Base-by-base conservation (phyloP, 37 sponge, comb jelly and placozoan genomes). In the Diacarnus erythraeanus region DNA sequence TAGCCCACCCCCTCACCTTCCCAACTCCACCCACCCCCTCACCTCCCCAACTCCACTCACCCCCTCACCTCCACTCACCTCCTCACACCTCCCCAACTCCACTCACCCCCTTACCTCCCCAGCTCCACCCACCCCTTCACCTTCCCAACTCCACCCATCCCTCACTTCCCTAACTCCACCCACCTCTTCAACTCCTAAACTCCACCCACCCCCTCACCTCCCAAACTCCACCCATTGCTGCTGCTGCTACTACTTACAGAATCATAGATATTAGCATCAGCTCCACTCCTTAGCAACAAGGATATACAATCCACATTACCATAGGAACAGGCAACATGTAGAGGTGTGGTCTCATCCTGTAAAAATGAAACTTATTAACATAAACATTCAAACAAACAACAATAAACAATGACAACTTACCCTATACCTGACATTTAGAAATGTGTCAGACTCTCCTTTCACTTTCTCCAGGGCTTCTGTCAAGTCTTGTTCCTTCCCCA, bases 291-390 rank as follows among this genome's bases (percentile, higher is more conserved):
- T 27, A 78, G 47, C 31, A 78, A 68, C 30, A 39, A 0, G 2
- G 66, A 25, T 31, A 66, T 66, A 54, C 78, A 78, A 42, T 78
- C 54, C 25, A 42, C 26, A 64, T 64, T 42, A 5, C 78, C 78
- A 65, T 65, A 33, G 66, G 10, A n/a, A 65, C 78, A 78, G 26
- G 67, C 47, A 18, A 40, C 54, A 63, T 78, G 78, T n/a, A 78
- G 68, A 3, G 68, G 78, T 42, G 78, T 78, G 68, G 67, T 74
- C 3, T 35, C 57, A 51, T 54, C 56, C 71, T 71, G 38, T 36
- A 26, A 31, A 38, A n/a, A n/a, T n/a, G 12, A 47, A 47, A 12
- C 51, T 15, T 12, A 47, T 6, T 12, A 12, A 47, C 6, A 47
- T 15, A 47, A 47, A 47, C 51, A 12, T 15, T 15, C 51, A 47